phyloP scores from a whole-genome alignment of 1,140 invertebrate genomes.

The Aplysia californica region DNA sequence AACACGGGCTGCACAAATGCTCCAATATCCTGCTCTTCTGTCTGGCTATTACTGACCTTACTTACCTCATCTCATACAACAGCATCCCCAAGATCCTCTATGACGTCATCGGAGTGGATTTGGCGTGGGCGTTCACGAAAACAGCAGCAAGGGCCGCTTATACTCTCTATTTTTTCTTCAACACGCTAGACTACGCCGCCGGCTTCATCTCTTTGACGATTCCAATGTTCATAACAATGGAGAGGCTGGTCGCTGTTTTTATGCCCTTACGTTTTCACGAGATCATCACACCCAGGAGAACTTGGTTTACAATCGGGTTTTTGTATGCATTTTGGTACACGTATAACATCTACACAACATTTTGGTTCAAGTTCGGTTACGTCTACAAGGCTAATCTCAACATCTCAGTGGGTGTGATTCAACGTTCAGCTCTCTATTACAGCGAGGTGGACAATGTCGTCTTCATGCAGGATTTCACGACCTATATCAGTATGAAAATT shows the following conservation, averaged over 20 bases:
- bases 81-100: no score
- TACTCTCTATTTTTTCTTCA: not conserved
- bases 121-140: not conserved
- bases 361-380: conserved; percentile 1
- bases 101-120: not conserved
- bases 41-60: conserved; percentile 1
- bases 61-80: not conserved
- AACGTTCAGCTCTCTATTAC: not conserved
- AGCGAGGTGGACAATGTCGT: not conserved
- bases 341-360: not conserved
- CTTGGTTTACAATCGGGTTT: not conserved
- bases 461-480: not conserved
- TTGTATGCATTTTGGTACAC: not conserved
- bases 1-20: conserved; percentile 14
- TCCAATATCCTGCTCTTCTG: conserved; percentile 15
- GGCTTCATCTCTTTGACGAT: not conserved
- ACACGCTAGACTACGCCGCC: not conserved
- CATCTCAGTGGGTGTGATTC: not conserved
- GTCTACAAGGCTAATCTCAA: not conserved
- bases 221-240: not conserved
- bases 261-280: not conserved
- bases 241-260: conserved; percentile 18
- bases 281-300: not conserved
- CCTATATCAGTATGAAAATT: not conserved
- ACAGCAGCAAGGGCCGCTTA: not conserved